Conservation (phyloP, 2,797 vertebrate genomes). For the Eupleurogrammus muticus region DNA sequence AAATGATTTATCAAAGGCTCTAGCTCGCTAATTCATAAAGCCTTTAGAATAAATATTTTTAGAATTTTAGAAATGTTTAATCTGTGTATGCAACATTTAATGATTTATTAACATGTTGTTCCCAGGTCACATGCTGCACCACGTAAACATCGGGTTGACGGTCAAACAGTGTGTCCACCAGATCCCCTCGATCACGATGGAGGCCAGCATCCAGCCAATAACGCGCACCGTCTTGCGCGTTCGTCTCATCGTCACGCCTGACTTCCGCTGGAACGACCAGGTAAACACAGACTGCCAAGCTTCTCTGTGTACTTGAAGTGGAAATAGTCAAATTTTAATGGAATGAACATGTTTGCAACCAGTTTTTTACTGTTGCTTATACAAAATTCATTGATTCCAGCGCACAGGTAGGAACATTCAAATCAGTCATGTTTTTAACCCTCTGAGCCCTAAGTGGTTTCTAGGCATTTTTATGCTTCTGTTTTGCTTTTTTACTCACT, state of each 20-base stretch:
- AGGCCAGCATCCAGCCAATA: constrained; percentile 96
- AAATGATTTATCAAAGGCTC: too few relatives aligned
- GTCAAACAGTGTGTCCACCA: constrained; percentile 98
- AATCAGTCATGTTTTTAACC: neutral
- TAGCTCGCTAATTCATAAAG: too few relatives aligned
- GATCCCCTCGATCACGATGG: constrained; percentile 93
- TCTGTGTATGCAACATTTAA: neutral
- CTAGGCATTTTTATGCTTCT: too few relatives aligned
- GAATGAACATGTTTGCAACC: neutral
- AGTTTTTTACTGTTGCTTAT: neutral
- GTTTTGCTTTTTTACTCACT: too few relatives aligned
- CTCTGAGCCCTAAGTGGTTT: neutral
- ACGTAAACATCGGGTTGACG: constrained; percentile 94
- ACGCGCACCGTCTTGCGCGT: constrained; percentile 95
- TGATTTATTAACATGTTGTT: constrained; percentile 40
- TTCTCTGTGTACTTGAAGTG: neutral
- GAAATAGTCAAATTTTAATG: neutral
- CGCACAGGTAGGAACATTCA: too few relatives aligned
- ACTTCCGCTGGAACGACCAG: constrained; percentile 98
- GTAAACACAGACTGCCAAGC: constrained; percentile 75
- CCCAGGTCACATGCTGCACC: constrained; percentile 97
- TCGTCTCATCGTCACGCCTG: constrained; percentile 88
- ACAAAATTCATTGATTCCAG: neutral
- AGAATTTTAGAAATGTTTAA: neutral
- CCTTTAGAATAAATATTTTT: too few relatives aligned